Evolutionary conservation across 2,113 vertebrate genomes (phyloP), one percentile per base, ranked within the genome.

Genomic region (Albula glossodonta): DNA sequence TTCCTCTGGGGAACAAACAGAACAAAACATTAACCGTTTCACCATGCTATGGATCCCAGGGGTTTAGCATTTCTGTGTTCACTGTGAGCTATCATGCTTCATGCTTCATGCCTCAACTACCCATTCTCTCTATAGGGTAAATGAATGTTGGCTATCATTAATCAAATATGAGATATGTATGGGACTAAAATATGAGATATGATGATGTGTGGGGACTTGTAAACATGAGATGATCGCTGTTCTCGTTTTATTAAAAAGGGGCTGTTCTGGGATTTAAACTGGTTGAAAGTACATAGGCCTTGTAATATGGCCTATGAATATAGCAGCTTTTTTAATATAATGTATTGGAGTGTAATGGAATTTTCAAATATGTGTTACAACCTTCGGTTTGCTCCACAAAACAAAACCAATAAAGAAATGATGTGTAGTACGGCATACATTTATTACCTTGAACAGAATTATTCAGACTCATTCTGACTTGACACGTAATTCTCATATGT

Each of bases 1-100:
- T 70, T 70, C 19, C 63, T 70, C 63, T 22, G 4, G 63, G 19
- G 63, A 70, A 22, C 31, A 70, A 70, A 70, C 17, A 17, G 7
- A 31, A 74, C 22, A 74, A 7, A 74, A 74, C 70, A 74, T 74
- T 74, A 74, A 74, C 70, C 70, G 31, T 74, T 74, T 74, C 70
- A 74, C 31, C 22, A 9, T n/a, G 8, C 5, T n/a, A 74, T 74
- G 70, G n/a, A 4, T 31, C 70, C 70, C 70, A 10, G 70, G 22
- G 19, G 8, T 10, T 74, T 31, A 56, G 70, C 70, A 74, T 74
- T 74, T 74, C 70, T 22, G 22, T 74, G n/a, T 74, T 13, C 70
- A 10, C n/a, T 5, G 63, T n/a, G n/a, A 70, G 63, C 63, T 70
- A 17, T 22, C 63, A n/a, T 6, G 17, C 22, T 70, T n/a, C 53